These are phyloP conservation scores for Patiria pectinifera DNA, from an alignment of 53 echinoderm and acorn worm genomes.

Conservation along the genomic window DNA sequence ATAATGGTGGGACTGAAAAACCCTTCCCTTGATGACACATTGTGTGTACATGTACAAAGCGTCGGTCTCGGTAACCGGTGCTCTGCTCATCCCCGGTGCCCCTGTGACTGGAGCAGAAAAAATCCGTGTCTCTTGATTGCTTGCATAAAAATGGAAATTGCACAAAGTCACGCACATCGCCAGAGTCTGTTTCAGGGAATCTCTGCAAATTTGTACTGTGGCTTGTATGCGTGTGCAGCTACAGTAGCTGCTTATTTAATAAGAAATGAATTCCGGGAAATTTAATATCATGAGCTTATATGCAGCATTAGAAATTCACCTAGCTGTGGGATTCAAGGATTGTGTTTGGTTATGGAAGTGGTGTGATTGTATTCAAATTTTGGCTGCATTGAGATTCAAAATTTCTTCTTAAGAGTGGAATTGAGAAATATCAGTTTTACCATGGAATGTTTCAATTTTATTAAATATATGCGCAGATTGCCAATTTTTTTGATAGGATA, in stretches of 20 bases:
- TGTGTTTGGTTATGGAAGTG: neutral
- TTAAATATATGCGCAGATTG: no score
- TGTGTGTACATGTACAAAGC: neutral
- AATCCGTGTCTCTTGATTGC: neutral
- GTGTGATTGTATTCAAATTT: no score
- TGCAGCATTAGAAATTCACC: neutral
- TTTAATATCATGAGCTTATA: neutral
- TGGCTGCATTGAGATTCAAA: no score
- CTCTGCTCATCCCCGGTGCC: neutral
- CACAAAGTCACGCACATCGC: neutral
- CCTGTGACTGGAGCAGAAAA: neutral
- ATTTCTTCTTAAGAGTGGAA: no score
- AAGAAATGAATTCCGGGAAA: conserved; percentile 26
- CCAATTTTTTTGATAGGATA: no score
- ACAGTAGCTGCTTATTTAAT: neutral
- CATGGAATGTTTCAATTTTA: no score
- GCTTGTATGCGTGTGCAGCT: neutral
- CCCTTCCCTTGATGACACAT: conserved; percentile 49
- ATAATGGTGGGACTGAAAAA: conserved; percentile 3
- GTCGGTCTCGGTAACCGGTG: neutral
- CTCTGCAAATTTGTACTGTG: neutral
- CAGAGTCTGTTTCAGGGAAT: neutral
- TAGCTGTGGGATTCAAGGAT: neutral
- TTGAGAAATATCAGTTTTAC: no score
- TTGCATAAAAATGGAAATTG: neutral